Evolutionary conservation across 2,113 vertebrate genomes (phyloP), one percentile per base, ranked within the genome.

Genomic region (Neodontobutis hainanensis): DNA sequence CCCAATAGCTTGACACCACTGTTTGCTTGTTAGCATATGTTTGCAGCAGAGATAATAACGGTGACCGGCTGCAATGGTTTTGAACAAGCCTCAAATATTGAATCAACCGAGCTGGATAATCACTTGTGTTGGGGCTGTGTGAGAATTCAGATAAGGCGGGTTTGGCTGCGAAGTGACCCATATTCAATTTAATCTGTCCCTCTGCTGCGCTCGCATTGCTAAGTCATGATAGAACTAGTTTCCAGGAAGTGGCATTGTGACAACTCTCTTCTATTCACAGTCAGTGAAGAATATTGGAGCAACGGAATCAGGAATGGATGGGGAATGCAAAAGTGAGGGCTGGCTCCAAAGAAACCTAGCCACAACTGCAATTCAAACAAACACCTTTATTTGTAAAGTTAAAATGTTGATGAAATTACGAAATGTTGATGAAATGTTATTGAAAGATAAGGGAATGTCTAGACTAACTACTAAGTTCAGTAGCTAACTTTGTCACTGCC

Each of bases 71-170:
- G 38, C 70, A 65, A 68, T 48, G 52, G 36, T 81, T 78, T 73
- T 52, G 47, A 61, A 16, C 10, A 11, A 72, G 61, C 51, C 45
- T 60, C 72, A 68, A 78, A 82, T 82, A 81, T 79, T 88, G 66
- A 81, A 77, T 87, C 76, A 81, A 65, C 53, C 60, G 8, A 0
- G 59, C 59, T 35, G 70, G 70, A 75, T 78, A 76, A 82, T 73
- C 79, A 79, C 53, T 79, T 70, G 50, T 38, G 78, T 63, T 83
- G 75, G 75, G 68, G 67, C 51, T 73, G 67, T 73, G 80, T 65
- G 76, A 86, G 70, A 77, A 83, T 81, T 73, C 81, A 80, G 78
- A 86, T 87, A 82, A 87, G 81, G 60, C 73, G 72, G 60, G 82
- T 82, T 85, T 75, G 82, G 78, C 74, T 77, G 57, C 16, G 56